Percentiles rank a stretch among this genome's conserved stretches.
Conservation (phyloP, 1,140 invertebrate genomes). For the Mamestra configurata region DNA sequence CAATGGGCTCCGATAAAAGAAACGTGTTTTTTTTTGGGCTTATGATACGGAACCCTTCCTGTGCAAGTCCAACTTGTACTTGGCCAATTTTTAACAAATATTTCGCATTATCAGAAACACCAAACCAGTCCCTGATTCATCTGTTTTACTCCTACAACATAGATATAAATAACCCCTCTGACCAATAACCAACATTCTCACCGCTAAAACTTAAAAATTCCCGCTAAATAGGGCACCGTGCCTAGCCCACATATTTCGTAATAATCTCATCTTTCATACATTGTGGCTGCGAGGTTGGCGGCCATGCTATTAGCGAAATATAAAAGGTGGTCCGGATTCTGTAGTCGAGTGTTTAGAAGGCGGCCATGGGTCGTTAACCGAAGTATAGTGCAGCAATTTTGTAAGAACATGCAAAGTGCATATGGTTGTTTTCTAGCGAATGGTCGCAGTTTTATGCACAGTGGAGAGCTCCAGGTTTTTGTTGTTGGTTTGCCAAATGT, state of each 20-base stretch:
- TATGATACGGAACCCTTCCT: too few relatives aligned
- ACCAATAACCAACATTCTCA: background rate
- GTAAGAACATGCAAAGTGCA: conserved; percentile 45
- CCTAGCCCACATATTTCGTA: conserved; percentile 47
- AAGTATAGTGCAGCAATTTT: conserved; percentile 46
- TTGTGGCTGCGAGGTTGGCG: conserved; percentile 21
- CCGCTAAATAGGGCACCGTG: conserved; percentile 29
- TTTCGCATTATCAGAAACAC: too few relatives aligned
- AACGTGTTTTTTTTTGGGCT: too few relatives aligned
- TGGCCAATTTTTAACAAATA: too few relatives aligned
- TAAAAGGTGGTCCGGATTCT: conserved; percentile 62
- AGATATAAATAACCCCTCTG: too few relatives aligned
- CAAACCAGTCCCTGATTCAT: too few relatives aligned
- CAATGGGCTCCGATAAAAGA: too few relatives aligned
- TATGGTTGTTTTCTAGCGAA: conserved; percentile 40
- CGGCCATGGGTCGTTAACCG: conserved; percentile 40
- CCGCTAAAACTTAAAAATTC: conserved; percentile 28
- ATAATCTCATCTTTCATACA: conserved; percentile 47
- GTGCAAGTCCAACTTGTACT: too few relatives aligned
- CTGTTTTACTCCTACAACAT: background rate
- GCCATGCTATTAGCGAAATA: conserved; percentile 58
- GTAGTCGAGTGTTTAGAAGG: conserved; percentile 50
- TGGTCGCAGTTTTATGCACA: conserved; percentile 17
- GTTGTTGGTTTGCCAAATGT: background rate
- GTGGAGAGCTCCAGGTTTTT: background rate